phyloP scores from a whole-genome alignment of 2,113 vertebrate genomes.

The Ictalurus punctatus region DNA sequence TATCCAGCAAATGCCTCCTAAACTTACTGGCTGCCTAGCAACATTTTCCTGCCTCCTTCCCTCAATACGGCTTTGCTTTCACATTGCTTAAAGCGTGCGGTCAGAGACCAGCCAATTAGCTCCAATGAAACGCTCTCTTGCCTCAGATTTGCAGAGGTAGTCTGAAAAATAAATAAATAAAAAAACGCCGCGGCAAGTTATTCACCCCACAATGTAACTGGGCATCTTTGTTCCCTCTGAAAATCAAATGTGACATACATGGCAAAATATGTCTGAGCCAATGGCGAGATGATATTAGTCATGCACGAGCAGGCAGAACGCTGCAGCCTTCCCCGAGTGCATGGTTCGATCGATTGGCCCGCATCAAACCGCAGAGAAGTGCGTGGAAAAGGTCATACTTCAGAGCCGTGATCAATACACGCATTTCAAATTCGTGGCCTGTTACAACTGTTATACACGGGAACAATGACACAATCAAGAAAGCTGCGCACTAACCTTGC shows the following conservation, averaged over 20 bases:
- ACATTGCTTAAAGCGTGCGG: neutral
- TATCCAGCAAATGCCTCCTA: neutral
- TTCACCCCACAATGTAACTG: neutral
- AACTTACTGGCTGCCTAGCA: slow-evolving; percentile 33
- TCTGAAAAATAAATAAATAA: neutral
- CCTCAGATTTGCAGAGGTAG: neutral
- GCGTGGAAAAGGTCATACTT: slow-evolving; percentile 56
- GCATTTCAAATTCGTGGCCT: slow-evolving; percentile 37
- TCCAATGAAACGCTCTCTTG: slow-evolving; percentile 3
- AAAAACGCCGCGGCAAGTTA: neutral
- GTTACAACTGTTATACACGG: slow-evolving; percentile 31
- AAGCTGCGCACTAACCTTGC: slow-evolving; percentile 8
- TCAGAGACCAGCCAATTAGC: slow-evolving; percentile 5
- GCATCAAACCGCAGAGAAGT: slow-evolving; percentile 37
- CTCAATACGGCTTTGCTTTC: neutral
- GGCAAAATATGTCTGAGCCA: slow-evolving; percentile 27
- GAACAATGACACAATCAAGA: neutral
- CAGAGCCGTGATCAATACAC: slow-evolving; percentile 50
- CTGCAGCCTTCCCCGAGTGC: neutral
- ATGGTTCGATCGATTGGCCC: slow-evolving; percentile 21
- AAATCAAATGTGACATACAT: slow-evolving; percentile 33
- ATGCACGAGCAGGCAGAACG: slow-evolving; percentile 17
- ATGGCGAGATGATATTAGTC: slow-evolving; percentile 22
- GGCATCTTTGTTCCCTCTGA: neutral
- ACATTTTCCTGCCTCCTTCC: slow-evolving; percentile 18